These are phyloP conservation scores for Chrysolina americana DNA, from an alignment of 2,888 invertebrate genomes.

Conservation along the genomic window DNA sequence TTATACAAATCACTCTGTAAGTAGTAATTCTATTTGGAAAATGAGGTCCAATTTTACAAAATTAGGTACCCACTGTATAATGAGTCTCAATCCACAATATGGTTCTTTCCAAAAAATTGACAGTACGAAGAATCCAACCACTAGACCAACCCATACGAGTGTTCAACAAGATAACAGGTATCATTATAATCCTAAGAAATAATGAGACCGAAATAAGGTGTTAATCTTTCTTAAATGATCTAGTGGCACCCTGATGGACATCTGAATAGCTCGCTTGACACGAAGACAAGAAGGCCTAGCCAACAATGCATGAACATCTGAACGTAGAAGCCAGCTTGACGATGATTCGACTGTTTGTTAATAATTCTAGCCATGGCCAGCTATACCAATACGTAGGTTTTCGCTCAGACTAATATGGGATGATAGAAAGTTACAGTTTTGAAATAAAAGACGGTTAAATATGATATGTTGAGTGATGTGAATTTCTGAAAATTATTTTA, in stretches of 20 bases:
- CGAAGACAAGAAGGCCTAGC: constrained; percentile 62
- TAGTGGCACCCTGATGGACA: constrained; percentile 67
- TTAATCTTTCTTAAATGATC: constrained; percentile 67
- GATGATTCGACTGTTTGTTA: constrained; percentile 5
- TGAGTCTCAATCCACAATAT: background rate
- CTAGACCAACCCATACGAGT: constrained; percentile 14
- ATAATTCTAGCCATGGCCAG: background rate
- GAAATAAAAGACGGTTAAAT: no score
- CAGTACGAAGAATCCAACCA: background rate
- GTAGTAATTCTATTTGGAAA: no score
- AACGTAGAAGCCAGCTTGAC: constrained; percentile 17
- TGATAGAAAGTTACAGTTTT: no score
- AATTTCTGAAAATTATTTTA: no score
- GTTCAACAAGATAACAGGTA: constrained; percentile 3
- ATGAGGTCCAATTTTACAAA: no score
- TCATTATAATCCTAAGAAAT: constrained; percentile 51
- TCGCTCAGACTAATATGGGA: background rate
- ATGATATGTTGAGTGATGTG: no score
- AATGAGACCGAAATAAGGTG: constrained; percentile 64
- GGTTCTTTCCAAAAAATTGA: constrained; percentile 4
- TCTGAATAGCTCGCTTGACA: constrained; percentile 64
- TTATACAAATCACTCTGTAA: no score
- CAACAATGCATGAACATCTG: constrained; percentile 58
- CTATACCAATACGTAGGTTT: background rate
- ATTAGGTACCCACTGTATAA: background rate